Evolutionary conservation across 92 coral and sea anemone species (phyloP), one percentile per base, ranked within the genome.

Genomic region (Palythoa grandiflora): DNA sequence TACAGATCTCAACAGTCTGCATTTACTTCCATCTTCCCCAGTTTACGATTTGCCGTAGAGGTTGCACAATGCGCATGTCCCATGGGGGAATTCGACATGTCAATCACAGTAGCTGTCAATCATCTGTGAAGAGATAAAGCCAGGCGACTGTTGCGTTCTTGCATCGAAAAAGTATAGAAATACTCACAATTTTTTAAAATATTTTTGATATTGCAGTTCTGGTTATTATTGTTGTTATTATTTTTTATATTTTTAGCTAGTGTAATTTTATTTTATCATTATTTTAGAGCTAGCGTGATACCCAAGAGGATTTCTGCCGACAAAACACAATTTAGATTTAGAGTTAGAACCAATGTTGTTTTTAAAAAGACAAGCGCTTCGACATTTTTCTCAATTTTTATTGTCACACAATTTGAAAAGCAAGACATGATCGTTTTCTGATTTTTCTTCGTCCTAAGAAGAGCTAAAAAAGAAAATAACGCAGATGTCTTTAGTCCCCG

Each of bases 51-150:
- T 44, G 20, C 50, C 38, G 51, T 19, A 28, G 6, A 59, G 53
- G 51, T 21, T n/a, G 84, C 84, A 19, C 20, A 79, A 79, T 79
- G 84, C 84, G 84, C 84, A 79, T 57, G 84, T 37, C 36, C 71
- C 52, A 5, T 6, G 37, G 70, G 84, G 52, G 14, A 57, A 10
- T 37, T 13, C 17, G 1, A 75, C 51, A 21, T 52, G 57, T 20
- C 77, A 73, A 39, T 73, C 77, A 73, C 9, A 38, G 51, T 28
- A 73, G 66, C 68, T 79, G 84, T 79, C 84, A 59, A 79, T 79
- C 84, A 79, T 35, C 66, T 37, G 60, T n/a, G 50, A 63, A 63
- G 70, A 6, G 20, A 63, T 5, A 59, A 4, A 63, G 79, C 5
- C 61, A 28, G 54, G 2, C 21, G 78, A 44, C 2, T 5, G 19